Conservation (phyloP, 2,797 vertebrate species). For the Borostomias antarcticus region DNA sequence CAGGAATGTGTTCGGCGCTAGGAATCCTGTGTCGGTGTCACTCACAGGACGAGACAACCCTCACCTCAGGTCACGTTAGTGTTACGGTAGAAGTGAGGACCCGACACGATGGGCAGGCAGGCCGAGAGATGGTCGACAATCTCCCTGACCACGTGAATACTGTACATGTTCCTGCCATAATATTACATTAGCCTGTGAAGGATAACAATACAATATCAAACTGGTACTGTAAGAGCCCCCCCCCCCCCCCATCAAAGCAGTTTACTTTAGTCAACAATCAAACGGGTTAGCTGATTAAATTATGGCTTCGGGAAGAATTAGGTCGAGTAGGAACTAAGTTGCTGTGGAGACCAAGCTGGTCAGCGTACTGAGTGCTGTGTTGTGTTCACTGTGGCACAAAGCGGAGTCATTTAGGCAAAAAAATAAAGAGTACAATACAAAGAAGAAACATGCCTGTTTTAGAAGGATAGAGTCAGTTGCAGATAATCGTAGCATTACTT, state of each 20-base stretch:
- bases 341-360: background rate
- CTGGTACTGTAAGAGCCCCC: background rate
- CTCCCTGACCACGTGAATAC: background rate
- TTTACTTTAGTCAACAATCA: background rate
- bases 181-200: background rate
- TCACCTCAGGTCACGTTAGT: background rate
- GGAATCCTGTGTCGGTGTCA: background rate
- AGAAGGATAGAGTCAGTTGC: background rate
- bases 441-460: background rate
- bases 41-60: background rate
- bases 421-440: background rate
- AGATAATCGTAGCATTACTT: background rate
- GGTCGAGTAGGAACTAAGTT: slow-evolving; percentile 12
- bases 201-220: background rate
- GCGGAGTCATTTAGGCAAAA: background rate
- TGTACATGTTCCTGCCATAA: background rate
- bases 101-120: too few relatives aligned
- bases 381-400: background rate
- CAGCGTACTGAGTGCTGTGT: background rate
- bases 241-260: background rate
- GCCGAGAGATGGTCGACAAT: too few relatives aligned
- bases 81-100: background rate
- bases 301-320: slow-evolving; percentile 23
- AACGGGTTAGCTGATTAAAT: slow-evolving; percentile 30
- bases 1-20: slow-evolving; percentile 24